Evolutionary conservation across 1,140 invertebrate genomes (phyloP), one percentile per base, ranked within the genome.

Genomic region (Papilio helenus): DNA sequence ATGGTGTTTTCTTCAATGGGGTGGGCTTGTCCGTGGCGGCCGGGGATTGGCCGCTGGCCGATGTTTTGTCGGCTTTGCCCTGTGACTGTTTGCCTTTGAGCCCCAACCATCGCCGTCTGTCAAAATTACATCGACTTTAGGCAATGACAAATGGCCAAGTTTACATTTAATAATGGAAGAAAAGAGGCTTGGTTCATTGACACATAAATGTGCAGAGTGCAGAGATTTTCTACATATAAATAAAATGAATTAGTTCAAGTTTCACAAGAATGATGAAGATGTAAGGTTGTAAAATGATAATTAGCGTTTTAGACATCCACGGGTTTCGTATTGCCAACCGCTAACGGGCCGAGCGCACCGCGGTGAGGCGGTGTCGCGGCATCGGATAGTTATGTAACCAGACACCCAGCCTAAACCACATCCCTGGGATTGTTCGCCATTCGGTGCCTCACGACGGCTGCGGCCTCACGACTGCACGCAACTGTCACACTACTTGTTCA

Each of bases 61-160:
- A 86, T 84, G 95, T 85, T 93, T 99, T 98, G 83, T 98, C 98
- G 58, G 97, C 96, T 95, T 98, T 98, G 71, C 97, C 97, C 91
- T 98, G 97, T 84, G 98, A 98, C 80, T 98, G 95, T 93, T 99
- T 99, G 79, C 98, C 96, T 72, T 99, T 95, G 46, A 98, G 83
- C 26, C 84, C 98, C 79, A 99, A 95, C 98, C 98, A 99, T 96
- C 98, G 98, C 92, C 98, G 85, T 88, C 83, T 84, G 68, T 71
- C 51, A 77, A 16, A 26, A 58, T 20, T 34, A 10, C 5, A 65
- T 65, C 23, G 12, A 65, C 12, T 65, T 65, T 65, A 65, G 12
- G 3, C 23, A 29, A 65, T 8, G 9, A 55, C 4, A 65, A 65
- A 26, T 20, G 18, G n/a, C n/a, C 34, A 42, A 72, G 26, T 71